phyloP scores from a whole-genome alignment of 2,888 invertebrate species.

The Scotopteryx bipunctaria region DNA sequence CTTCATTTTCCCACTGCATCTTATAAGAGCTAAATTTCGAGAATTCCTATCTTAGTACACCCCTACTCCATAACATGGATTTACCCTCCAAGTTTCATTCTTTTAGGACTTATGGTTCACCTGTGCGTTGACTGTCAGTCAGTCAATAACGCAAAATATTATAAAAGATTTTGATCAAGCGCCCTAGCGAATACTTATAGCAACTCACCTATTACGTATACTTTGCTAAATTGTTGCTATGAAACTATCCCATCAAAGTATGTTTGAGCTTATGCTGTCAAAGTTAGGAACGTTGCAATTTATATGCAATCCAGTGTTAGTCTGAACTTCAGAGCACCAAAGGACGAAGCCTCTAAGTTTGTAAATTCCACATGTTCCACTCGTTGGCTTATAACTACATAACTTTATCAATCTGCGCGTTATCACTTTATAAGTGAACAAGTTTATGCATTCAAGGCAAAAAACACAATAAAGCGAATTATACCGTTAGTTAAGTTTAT shows the following conservation, averaged over 20 bases:
- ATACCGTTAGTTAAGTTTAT: too few species aligned
- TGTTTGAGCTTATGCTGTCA: conserved; percentile 4
- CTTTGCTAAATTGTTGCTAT: background rate
- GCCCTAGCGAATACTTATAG: background rate
- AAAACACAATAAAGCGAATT: too few species aligned
- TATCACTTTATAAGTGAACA: conserved; percentile 46
- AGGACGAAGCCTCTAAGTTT: conserved; percentile 65
- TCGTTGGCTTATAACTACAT: conserved; percentile 57
- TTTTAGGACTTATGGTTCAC: too few species aligned
- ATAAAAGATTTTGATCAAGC: background rate
- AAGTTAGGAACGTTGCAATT: conserved; percentile 45
- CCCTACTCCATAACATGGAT: too few species aligned
- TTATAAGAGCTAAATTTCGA: too few species aligned
- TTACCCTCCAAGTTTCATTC: too few species aligned
- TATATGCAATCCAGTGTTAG: conserved; percentile 57
- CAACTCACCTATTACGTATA: background rate
- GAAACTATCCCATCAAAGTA: conserved; percentile 18
- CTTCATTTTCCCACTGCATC: too few species aligned
- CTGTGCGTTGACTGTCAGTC: too few species aligned
- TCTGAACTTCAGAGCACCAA: conserved; percentile 53
- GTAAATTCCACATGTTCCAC: conserved; percentile 75
- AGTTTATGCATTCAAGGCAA: too few species aligned
- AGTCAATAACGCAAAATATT: too few species aligned
- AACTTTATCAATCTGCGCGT: conserved; percentile 72
- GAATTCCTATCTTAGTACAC: too few species aligned